Evolutionary conservation across 2,888 invertebrate species (phyloP).

Genomic region (Thereva unica): DNA sequence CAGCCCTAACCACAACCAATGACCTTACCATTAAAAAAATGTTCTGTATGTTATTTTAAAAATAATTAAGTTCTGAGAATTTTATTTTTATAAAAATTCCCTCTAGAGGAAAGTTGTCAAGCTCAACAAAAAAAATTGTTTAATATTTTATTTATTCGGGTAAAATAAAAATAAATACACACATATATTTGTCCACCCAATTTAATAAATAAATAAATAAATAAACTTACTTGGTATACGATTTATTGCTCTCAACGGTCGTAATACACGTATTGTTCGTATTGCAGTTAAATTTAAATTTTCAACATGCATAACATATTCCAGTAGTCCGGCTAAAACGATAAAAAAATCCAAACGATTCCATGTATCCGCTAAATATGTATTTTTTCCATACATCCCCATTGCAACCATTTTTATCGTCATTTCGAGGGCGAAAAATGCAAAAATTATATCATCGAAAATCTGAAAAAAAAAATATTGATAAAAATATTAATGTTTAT

Average conservation of each 20-base stretch:
- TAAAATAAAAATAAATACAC: no score
- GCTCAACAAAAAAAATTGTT: no score
- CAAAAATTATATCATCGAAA: slow-evolving; percentile 98
- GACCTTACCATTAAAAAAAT: no score
- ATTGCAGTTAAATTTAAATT: slow-evolving; percentile 98
- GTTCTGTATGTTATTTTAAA: no score
- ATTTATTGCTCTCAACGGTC: slow-evolving; percentile 97
- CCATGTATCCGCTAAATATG: slow-evolving; percentile 98
- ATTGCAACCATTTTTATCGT: slow-evolving; percentile 98
- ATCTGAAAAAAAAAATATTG: slow-evolving; percentile 64
- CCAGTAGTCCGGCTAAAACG: slow-evolving; percentile 89
- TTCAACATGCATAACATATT: slow-evolving; percentile 92
- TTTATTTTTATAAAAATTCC: no score
- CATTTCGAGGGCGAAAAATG: slow-evolving; percentile 98
- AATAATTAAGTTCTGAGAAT: no score
- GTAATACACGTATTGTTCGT: slow-evolving; percentile 93
- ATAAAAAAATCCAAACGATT: slow-evolving; percentile 98
- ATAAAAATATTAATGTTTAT: not conserved
- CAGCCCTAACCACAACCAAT: no score
- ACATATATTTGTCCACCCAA: no score
- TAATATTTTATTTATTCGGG: no score
- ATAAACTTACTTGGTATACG: slow-evolving; percentile 95
- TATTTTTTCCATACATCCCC: slow-evolving; percentile 91
- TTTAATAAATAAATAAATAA: no score
- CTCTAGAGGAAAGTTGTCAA: no score